Evolutionary conservation across 2,888 invertebrate genomes (phyloP).

Genomic region (Perithous albicinctus): DNA sequence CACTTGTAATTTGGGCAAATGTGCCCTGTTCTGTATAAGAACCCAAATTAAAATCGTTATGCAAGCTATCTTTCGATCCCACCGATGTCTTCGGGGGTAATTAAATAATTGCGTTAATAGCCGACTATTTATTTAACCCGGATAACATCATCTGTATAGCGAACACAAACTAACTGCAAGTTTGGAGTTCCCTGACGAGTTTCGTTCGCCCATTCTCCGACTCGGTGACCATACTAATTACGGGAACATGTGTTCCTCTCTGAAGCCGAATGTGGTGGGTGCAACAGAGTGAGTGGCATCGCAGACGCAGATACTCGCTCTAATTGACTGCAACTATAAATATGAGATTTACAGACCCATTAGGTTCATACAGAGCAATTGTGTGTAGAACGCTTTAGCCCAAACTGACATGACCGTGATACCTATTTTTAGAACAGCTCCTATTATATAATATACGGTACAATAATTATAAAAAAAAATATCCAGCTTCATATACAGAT

Average conservation of each 20-base stretch:
- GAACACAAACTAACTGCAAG: background rate
- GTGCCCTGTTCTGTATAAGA: too few relatives aligned
- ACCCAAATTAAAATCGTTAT: background rate
- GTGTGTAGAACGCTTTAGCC: background rate
- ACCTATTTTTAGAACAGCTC: background rate
- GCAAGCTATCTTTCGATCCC: background rate
- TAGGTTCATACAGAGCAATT: background rate
- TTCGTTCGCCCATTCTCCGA: conserved; percentile 26
- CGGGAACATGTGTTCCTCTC: conserved; percentile 56
- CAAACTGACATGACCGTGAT: background rate
- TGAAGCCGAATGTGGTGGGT: conserved; percentile 16
- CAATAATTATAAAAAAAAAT: too few relatives aligned
- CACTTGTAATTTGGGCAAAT: too few relatives aligned
- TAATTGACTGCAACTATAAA: conserved; percentile 64
- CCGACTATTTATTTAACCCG: conserved; percentile 10
- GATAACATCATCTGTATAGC: conserved; percentile 37
- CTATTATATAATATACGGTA: background rate
- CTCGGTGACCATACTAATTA: conserved; percentile 58
- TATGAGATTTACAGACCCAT: conserved; percentile 52
- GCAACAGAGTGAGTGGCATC: conserved; percentile 14
- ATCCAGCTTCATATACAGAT: background rate
- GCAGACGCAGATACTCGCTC: conserved; percentile 29
- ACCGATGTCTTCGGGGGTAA: background rate
- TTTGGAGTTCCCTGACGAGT: background rate
- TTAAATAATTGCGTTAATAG: conserved; percentile 39